Evolutionary conservation across 2,888 invertebrate genomes (phyloP), one percentile per base, ranked within the genome.

Genomic region (Ichneumon xanthorius): DNA sequence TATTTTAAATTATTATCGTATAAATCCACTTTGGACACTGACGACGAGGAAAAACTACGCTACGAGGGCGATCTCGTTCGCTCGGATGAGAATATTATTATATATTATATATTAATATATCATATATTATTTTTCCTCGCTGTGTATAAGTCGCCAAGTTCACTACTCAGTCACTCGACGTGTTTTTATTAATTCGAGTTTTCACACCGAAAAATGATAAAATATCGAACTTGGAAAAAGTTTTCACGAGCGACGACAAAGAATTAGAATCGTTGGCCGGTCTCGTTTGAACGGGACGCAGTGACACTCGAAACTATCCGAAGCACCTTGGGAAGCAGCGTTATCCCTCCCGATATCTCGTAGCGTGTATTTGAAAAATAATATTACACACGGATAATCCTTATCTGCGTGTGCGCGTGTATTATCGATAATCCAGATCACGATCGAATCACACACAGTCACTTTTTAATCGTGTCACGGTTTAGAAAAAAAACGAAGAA

Each of bases 351-450:
- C 70, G 50, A 14, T 53, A 45, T 71, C 63, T 53, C 61, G 33
- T 45, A 3, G 22, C 48, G 22, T 16, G n/a, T 16, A 37, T 45
- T 50, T 22, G 1, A 48, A 48, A 63, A 45, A 53, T 30, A 45
- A 53, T 70, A 37, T 71, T 65, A 40, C 26, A 37, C 40, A 19
- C 19, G 30, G 4, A 58, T 73, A 53, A 77, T 80, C 72, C 58
- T 61, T 30, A 68, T 33, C 40, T 58, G 58, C 11, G 58, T 2
- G 58, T 65, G 84, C 45, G 14, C 3, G 11, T 26, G 9, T 68
- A 48, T 67, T 77, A 77, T 55, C 50, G 55, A 58, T 80, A 80
- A 80, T 80, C 80, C 67, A 80, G 53, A 45, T 67, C 50, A 14
- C 67, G n/a, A 61, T n/a, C 26, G 22, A 33, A 63, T 53, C 22